Base-by-base conservation (phyloP, 30 jellyfish, hydroid and myxozoan genomes). In the Pelagia noctiluca region DNA sequence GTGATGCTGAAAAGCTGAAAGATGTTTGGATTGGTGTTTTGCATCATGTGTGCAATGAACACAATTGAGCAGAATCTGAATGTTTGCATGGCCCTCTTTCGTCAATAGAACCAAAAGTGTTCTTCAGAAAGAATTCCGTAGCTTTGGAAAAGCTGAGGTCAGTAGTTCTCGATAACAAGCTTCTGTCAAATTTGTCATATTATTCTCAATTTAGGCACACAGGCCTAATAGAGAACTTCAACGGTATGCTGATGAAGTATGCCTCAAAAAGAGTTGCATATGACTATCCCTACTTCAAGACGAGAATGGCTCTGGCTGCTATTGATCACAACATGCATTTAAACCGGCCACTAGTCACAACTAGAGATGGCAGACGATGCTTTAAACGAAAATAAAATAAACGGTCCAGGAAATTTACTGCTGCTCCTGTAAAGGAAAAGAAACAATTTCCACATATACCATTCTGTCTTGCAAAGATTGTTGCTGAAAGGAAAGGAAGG, bases 201-300 rank as follows among this genome's bases (percentile, higher is more conserved):
- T n/a, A n/a, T n/a, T n/a, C n/a, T n/a, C n/a, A n/a, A n/a, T n/a
- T n/a, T n/a, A n/a, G n/a, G n/a, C n/a, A n/a, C n/a, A n/a, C n/a
- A n/a, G n/a, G n/a, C n/a, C n/a, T n/a, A n/a, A n/a, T n/a, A n/a
- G n/a, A n/a, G n/a, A n/a, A n/a, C n/a, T n/a, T n/a, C n/a, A n/a
- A n/a, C n/a, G n/a, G n/a, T 29, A 32, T 71, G 78, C 42, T 71
- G 78, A 16, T 66, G 65, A 66, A 66, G 65, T 66, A 66, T 66
- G 79, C 79, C 65, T 12, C n/a, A n/a, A 66, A 66, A 66, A 24
- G 79, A 66, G 31, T 12, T 66, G 79, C 67, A 21, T 66, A 13
- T 66, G 80, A 66, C 47, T 66, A 66, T 13, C 21, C 32, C 19
- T 66, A 13, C 65, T 13, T 23, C 80, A 66, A 11, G 23, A 31